These are phyloP conservation scores for Ceryle rudis DNA, from an alignment of 2,797 vertebrate genomes.

Conservation along the genomic window DNA sequence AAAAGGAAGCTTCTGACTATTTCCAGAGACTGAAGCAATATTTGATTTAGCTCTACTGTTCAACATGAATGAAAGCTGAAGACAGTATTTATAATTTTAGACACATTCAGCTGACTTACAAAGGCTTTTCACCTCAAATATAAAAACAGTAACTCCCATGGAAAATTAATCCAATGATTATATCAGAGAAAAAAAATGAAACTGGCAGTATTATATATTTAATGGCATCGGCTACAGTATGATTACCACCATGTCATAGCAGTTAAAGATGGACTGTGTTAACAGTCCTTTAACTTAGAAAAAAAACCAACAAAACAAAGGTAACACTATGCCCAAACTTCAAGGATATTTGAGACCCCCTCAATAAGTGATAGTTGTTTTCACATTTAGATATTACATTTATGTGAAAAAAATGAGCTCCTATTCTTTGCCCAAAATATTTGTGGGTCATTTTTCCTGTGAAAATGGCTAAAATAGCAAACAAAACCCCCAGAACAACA, in stretches of 20 bases:
- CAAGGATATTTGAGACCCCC: neutral
- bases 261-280: neutral
- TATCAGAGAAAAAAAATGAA: neutral
- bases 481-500: neutral
- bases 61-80: neutral
- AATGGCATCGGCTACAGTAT: neutral
- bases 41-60: neutral
- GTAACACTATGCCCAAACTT: neutral
- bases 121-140: neutral
- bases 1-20: neutral
- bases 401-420: accelerated
- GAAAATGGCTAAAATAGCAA: neutral
- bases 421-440: neutral
- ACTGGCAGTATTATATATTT: neutral
- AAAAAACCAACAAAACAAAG: neutral
- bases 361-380: neutral
- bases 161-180: neutral
- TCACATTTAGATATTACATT: neutral
- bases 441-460: neutral
- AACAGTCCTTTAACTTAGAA: neutral
- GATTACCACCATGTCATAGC: neutral
- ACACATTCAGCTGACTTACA: neutral
- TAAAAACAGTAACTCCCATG: neutral
- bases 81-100: neutral
- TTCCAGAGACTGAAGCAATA: neutral